Conservation (phyloP, 2,888 invertebrate species). For the Drosophila bunnanda region DNA sequence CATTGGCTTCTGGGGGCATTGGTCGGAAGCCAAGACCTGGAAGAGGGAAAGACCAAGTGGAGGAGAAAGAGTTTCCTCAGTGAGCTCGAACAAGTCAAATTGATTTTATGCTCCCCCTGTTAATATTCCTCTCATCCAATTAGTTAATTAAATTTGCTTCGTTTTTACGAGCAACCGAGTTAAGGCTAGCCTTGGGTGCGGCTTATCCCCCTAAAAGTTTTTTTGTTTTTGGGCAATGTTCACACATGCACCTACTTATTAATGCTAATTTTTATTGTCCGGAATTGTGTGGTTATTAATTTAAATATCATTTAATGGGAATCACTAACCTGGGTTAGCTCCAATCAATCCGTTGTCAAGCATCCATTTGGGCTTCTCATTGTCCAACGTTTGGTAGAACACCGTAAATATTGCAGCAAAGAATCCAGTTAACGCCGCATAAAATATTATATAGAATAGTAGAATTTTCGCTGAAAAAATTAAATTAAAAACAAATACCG, state of each 20-base stretch:
- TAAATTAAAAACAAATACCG: slow-evolving; percentile 24
- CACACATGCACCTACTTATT: too few species aligned
- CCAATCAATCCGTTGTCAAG: slow-evolving; percentile 94
- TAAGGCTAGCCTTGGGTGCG: neutral
- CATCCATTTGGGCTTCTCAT: slow-evolving; percentile 95
- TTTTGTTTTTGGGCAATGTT: too few species aligned
- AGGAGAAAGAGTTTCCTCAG: slow-evolving; percentile 13
- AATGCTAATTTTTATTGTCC: neutral
- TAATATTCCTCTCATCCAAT: slow-evolving; percentile 59
- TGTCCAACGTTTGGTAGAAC: slow-evolving; percentile 96
- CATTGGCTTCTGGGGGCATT: slow-evolving; percentile 95
- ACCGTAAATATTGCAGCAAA: slow-evolving; percentile 97
- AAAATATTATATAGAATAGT: slow-evolving; percentile 98
- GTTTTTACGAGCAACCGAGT: neutral
- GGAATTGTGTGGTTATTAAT: neutral
- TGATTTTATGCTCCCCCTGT: neutral
- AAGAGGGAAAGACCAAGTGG: slow-evolving; percentile 43
- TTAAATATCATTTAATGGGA: too few species aligned
- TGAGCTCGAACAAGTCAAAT: slow-evolving; percentile 11
- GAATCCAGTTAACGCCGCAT: slow-evolving; percentile 95
- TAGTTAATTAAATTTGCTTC: slow-evolving; percentile 72
- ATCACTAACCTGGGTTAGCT: slow-evolving; percentile 93
- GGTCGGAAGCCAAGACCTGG: slow-evolving; percentile 98
- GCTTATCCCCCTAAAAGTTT: neutral
- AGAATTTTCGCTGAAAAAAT: slow-evolving; percentile 94